phyloP scores from a whole-genome alignment of 2,888 invertebrate species.

The Ceraclea dissimilis region DNA sequence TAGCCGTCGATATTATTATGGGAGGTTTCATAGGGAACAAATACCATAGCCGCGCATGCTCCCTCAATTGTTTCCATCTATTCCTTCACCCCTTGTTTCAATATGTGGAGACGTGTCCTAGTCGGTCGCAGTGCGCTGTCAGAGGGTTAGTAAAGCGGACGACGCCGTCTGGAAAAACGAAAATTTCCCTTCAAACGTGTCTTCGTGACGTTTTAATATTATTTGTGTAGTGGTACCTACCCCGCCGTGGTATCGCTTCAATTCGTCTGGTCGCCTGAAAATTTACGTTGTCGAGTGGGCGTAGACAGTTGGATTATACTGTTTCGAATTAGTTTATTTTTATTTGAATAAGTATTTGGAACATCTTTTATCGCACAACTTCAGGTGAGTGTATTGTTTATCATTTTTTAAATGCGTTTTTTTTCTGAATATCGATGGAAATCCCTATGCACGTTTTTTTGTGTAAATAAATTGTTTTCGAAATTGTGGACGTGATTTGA shows the following conservation, averaged over 20 bases:
- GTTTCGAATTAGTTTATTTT: neutral
- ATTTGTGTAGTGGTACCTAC: neutral
- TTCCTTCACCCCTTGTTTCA: constrained; percentile 28
- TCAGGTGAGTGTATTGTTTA: too few relatives aligned
- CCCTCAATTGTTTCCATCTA: constrained; percentile 26
- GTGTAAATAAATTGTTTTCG: too few relatives aligned
- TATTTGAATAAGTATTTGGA: neutral
- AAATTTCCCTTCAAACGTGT: neutral
- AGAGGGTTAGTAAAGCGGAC: constrained; percentile 6
- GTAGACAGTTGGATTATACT: neutral
- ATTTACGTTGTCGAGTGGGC: constrained; percentile 2
- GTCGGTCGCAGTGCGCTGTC: constrained; percentile 20
- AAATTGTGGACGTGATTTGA: too few relatives aligned
- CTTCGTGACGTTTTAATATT: neutral
- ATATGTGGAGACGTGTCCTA: constrained; percentile 21
- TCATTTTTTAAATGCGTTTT: too few relatives aligned
- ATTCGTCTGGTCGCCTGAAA: neutral
- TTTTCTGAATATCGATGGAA: too few relatives aligned
- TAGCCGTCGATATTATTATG: constrained; percentile 12
- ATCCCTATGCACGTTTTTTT: too few relatives aligned
- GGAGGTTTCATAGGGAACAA: constrained; percentile 8
- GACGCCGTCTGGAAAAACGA: constrained; percentile 1
- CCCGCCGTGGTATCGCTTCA: constrained; percentile 1
- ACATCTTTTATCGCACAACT: too few relatives aligned
- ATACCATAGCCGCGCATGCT: constrained; percentile 27